A percentile compares a stretch with the other conserved stretches of the same genome.
These are phyloP conservation scores for Pomatorhinus ruficollis DNA, from an alignment of 2,113 vertebrate species.

Conservation along the genomic window DNA sequence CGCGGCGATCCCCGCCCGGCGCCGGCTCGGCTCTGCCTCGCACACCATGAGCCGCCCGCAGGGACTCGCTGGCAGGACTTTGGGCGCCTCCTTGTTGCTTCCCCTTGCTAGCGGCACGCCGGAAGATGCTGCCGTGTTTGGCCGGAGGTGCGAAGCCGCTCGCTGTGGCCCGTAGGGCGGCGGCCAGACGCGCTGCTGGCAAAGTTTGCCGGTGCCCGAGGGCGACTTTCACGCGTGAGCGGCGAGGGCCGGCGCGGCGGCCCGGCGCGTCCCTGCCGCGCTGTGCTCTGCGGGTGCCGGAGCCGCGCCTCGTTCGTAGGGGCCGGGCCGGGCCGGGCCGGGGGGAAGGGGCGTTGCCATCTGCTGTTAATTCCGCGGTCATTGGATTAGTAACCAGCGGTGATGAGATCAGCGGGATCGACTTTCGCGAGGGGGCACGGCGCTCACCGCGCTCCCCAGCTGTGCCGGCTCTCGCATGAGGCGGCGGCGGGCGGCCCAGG, in stretches of 20 bases:
- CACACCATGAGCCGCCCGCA: not conserved
- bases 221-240: not conserved
- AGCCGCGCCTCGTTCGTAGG: not conserved
- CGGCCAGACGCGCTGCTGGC: not conserved
- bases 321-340: constrained; percentile 7
- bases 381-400: constrained; percentile 79
- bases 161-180: not conserved
- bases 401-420: constrained; percentile 83
- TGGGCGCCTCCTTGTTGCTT: fast-evolving
- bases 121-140: not conserved
- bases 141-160: not conserved
- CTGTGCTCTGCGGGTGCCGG: not conserved
- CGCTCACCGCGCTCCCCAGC: constrained; percentile 43
- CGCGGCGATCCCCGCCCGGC: fast-evolving
- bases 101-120: not conserved
- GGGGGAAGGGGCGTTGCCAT: constrained; percentile 77
- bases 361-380: constrained; percentile 77
- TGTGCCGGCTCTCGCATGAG: constrained; percentile 58
- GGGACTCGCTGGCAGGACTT: fast-evolving
- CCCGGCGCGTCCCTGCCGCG: not conserved
- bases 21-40: not conserved
- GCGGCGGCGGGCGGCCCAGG: constrained; percentile 48
- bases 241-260: too few species aligned
- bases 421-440: constrained; percentile 77
- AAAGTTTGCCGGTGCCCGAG: not conserved